Evolutionary conservation across 2,113 vertebrate genomes (phyloP).

Genomic region (Tauraco erythrolophus): DNA sequence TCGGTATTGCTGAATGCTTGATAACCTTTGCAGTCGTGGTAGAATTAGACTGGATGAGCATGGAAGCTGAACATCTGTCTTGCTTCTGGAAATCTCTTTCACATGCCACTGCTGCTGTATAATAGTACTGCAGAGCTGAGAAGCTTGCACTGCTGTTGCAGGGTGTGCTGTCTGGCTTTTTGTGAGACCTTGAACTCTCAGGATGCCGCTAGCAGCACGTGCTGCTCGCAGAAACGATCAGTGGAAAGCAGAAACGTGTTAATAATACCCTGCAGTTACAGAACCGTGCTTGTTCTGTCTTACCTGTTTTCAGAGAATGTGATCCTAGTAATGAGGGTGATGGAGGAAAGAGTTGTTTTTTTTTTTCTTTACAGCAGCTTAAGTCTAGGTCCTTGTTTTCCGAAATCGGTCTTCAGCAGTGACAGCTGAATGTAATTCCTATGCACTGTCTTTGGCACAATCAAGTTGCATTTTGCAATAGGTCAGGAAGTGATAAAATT

Average conservation of each 20-base stretch:
- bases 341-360: background rate
- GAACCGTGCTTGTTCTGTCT: background rate
- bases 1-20: background rate
- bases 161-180: background rate
- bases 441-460: background rate
- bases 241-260: background rate
- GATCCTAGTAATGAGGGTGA: background rate
- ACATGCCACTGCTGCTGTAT: background rate
- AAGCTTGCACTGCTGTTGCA: background rate
- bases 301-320: background rate
- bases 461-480: background rate
- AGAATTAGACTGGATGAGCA: background rate
- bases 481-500: background rate
- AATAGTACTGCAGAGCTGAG: background rate
- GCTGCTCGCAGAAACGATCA: background rate
- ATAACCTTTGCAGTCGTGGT: background rate
- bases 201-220: background rate
- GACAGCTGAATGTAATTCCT: background rate
- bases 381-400: background rate
- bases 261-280: accelerated
- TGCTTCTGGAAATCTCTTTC: background rate
- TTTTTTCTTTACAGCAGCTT: background rate
- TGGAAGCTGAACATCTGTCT: background rate
- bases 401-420: background rate
- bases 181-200: background rate